Percentiles rank a stretch among this genome's conserved stretches.
Conservation (phyloP, 37 sponge, comb jelly and placozoan species). For the Halichondria panicea region DNA sequence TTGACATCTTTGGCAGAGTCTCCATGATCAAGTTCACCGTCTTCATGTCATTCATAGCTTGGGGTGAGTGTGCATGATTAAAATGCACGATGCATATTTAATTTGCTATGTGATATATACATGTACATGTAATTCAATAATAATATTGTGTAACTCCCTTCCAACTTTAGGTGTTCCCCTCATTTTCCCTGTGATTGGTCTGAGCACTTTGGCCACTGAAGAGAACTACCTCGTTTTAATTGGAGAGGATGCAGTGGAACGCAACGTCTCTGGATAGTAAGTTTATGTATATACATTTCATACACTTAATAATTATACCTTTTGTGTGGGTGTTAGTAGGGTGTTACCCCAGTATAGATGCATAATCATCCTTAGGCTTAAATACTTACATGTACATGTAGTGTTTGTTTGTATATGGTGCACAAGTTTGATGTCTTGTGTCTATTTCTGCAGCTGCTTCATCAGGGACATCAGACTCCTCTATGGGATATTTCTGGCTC, state of each 20-base stretch:
- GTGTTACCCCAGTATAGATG: neutral
- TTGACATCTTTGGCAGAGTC: constrained; percentile 51
- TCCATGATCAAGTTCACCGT: constrained; percentile 9
- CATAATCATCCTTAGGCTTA: neutral
- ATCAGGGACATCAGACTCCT: constrained; percentile 35
- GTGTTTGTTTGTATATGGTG: neutral
- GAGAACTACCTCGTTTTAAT: constrained; percentile 13
- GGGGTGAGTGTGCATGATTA: constrained; percentile 45
- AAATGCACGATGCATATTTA: neutral
- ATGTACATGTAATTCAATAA: no score
- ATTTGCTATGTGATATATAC: no score
- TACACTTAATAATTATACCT: neutral
- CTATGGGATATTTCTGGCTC: constrained; percentile 52
- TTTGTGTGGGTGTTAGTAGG: neutral
- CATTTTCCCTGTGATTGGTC: constrained; percentile 27
- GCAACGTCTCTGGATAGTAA: constrained; percentile 44
- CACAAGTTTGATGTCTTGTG: neutral
- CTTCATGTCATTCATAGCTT: constrained; percentile 42
- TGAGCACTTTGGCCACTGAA: constrained; percentile 38
- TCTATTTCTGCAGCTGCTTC: constrained; percentile 47
- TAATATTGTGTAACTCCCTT: no score
- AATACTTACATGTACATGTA: neutral
- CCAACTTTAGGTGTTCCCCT: constrained; percentile 38
- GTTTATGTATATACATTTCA: neutral
- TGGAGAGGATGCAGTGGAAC: neutral